Percentiles rank a stretch among this genome's conserved stretches.
Conservation (phyloP, 2,888 invertebrate species). For the Drosophila kanekoi region DNA sequence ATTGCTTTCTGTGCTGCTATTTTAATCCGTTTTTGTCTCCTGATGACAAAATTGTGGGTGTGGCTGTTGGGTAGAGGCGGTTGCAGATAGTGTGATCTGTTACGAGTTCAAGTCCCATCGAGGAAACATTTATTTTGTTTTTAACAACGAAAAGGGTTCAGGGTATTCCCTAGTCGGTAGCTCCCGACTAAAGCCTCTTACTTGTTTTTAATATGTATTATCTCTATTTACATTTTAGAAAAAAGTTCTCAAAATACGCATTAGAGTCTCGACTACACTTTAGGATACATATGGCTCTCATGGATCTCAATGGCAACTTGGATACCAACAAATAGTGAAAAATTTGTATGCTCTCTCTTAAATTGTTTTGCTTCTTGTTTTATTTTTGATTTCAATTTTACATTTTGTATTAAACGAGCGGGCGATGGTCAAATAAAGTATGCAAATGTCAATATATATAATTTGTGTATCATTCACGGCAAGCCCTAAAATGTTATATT, state of each 20-base stretch:
- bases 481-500: too few species aligned
- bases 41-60: too few species aligned
- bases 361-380: background rate
- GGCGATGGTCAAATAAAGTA: background rate
- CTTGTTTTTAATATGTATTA: background rate
- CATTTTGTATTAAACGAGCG: background rate
- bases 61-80: too few species aligned
- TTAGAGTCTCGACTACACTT: slow-evolving; percentile 96
- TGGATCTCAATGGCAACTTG: slow-evolving; percentile 66
- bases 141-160: too few species aligned
- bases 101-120: too few species aligned
- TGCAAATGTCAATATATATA: background rate
- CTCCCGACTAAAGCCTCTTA: too few species aligned
- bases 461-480: background rate
- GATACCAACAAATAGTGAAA: background rate
- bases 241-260: slow-evolving; percentile 94
- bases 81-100: too few species aligned
- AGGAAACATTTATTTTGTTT: background rate
- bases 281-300: slow-evolving; percentile 91
- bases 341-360: background rate
- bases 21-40: too few species aligned
- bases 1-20: too few species aligned
- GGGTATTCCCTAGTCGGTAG: too few species aligned
- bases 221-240: slow-evolving; percentile 86
- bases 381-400: background rate